Percentiles rank a stretch among this genome's conserved stretches.
Conservation (phyloP, 2,888 invertebrate species). For the Tetheella fluctuosa region DNA sequence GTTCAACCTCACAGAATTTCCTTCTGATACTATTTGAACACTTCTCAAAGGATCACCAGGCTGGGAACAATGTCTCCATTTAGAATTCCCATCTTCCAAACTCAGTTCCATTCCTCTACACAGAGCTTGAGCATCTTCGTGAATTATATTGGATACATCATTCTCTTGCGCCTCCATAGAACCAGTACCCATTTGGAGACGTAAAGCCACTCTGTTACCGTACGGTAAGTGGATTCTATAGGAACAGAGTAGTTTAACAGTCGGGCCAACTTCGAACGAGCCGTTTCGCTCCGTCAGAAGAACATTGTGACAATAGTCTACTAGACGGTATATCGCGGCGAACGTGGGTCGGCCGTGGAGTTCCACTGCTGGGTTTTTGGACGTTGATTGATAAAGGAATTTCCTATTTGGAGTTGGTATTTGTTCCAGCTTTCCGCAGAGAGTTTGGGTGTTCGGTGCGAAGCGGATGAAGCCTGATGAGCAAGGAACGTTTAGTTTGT, state of each 20-base stretch:
- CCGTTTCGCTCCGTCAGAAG: conserved; percentile 86
- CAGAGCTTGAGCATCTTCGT: conserved; percentile 63
- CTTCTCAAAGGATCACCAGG: conserved; percentile 83
- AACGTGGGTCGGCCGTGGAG: conserved; percentile 87
- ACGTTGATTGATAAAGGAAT: conserved; percentile 81
- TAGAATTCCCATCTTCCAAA: conserved; percentile 83
- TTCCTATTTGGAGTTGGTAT: conserved; percentile 83
- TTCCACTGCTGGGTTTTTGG: conserved; percentile 81
- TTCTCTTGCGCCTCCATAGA: conserved; percentile 61
- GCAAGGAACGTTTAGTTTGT: conserved; percentile 89
- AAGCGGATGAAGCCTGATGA: conserved; percentile 85
- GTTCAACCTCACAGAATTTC: conserved; percentile 81
- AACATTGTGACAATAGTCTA: conserved; percentile 89
- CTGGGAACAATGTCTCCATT: conserved; percentile 85
- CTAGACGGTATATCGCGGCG: conserved; percentile 86
- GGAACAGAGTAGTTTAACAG: conserved; percentile 85
- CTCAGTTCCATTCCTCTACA: conserved; percentile 85
- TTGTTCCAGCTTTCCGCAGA: conserved; percentile 90
- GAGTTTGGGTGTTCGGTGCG: conserved; percentile 73
- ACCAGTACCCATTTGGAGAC: conserved; percentile 83
- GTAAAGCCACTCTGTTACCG: conserved; percentile 87
- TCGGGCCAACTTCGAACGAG: conserved; percentile 86
- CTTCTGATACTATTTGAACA: conserved; percentile 85
- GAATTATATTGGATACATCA: conserved; percentile 64
- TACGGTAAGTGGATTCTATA: conserved; percentile 88